Conservation (phyloP, 2,113 vertebrate genomes). For the Cryptotis parvus region DNA sequence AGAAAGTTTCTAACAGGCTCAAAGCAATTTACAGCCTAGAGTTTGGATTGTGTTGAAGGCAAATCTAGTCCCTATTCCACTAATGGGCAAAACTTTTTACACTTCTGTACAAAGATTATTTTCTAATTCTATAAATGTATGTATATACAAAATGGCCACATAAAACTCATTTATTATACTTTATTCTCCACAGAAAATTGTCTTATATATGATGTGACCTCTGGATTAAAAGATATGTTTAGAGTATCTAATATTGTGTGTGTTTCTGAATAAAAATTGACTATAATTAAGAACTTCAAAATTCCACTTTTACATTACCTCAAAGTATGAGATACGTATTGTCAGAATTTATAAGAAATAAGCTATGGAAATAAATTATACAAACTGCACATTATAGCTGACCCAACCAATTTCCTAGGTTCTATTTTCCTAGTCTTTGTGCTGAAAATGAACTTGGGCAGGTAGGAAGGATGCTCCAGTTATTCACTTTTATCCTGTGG, state of each 20-base stretch:
- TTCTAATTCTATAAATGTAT: not conserved
- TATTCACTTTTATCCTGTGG: slow-evolving; percentile 56
- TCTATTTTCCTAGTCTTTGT: slow-evolving; percentile 66
- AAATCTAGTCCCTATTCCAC: too few relatives aligned
- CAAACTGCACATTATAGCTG: slow-evolving; percentile 22
- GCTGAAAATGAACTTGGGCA: slow-evolving; percentile 68
- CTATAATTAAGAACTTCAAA: slow-evolving; percentile 28
- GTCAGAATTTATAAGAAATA: not conserved
- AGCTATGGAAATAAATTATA: slow-evolving; percentile 22
- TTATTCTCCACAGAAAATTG: not conserved
- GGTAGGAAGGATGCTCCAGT: slow-evolving; percentile 41
- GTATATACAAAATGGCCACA: not conserved
- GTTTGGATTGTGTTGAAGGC: too few relatives aligned
- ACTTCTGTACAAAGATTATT: not conserved
- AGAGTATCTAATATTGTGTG: not conserved
- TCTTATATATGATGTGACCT: not conserved
- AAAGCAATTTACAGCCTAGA: too few relatives aligned
- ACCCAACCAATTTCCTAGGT: slow-evolving; percentile 26
- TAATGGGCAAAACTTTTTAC: not conserved
- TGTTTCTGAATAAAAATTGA: not conserved
- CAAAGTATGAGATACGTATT: slow-evolving; percentile 34
- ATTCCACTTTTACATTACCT: not conserved
- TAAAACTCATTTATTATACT: not conserved
- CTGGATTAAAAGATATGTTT: not conserved
- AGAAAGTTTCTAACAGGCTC: too few relatives aligned